Evolutionary conservation across 2,888 invertebrate genomes (phyloP).

Genomic region (Spodoptera exigua): DNA sequence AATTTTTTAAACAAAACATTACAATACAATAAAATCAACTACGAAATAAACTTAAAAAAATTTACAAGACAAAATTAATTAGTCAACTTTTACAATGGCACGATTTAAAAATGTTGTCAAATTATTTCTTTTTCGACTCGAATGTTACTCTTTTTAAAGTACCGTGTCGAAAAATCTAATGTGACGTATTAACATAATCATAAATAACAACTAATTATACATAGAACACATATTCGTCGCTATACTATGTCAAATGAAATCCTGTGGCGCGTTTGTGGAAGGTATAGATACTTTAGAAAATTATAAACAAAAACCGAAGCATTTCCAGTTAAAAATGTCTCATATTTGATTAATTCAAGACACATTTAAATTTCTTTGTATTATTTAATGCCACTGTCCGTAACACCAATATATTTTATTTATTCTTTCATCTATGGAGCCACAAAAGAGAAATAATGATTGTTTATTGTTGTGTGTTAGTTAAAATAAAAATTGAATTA

Average conservation of each 20-base stretch:
- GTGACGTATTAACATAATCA: slow-evolving; percentile 38
- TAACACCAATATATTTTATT: no score
- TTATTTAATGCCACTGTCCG: no score
- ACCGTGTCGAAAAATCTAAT: slow-evolving; percentile 43
- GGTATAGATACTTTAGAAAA: no score
- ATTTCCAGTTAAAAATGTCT: no score
- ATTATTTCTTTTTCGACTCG: slow-evolving; percentile 36
- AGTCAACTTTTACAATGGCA: slow-evolving; percentile 59
- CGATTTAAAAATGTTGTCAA: slow-evolving; percentile 46
- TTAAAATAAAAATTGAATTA: slow-evolving; percentile 55
- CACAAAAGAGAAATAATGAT: slow-evolving; percentile 37
- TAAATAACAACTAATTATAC: slow-evolving; percentile 51
- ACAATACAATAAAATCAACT: slow-evolving; percentile 50
- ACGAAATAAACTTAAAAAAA: slow-evolving; percentile 48
- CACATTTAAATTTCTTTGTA: no score
- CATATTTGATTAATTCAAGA: no score
- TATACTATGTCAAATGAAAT: slow-evolving; percentile 40
- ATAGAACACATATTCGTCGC: slow-evolving; percentile 49
- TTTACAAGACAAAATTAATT: slow-evolving; percentile 50
- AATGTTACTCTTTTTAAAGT: no score
- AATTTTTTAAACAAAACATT: slow-evolving; percentile 17
- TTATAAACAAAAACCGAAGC: no score
- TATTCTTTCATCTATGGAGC: slow-evolving; percentile 30
- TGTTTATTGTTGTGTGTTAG: slow-evolving; percentile 39
- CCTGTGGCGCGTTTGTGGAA: slow-evolving; percentile 29